Percentiles rank a stretch among this genome's conserved stretches.
These are phyloP conservation scores for Goniozus legneri DNA, from an alignment of 1,140 invertebrate species.

Conservation along the genomic window DNA sequence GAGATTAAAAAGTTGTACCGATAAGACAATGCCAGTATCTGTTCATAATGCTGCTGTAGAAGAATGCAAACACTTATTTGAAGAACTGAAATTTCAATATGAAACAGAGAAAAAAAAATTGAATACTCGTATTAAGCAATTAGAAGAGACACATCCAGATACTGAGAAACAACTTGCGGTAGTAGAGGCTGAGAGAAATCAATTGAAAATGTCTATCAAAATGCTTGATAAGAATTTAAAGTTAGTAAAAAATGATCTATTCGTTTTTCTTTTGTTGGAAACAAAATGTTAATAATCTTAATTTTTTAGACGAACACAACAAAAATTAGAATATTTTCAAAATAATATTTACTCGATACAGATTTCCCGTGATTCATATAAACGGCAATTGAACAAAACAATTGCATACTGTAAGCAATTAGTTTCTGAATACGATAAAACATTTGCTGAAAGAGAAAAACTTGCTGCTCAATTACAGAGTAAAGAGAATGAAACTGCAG, in stretches of 20 bases:
- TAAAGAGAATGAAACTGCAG: conserved; percentile 54
- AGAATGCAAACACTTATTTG: conserved; percentile 62
- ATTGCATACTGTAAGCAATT: conserved; percentile 57
- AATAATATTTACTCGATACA: conserved; percentile 49
- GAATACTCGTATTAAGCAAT: conserved; percentile 37
- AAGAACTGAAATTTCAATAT: conserved; percentile 63
- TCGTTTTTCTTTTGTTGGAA: neutral
- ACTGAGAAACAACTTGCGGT: conserved; percentile 46
- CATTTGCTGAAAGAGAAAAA: conserved; percentile 54
- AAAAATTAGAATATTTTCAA: conserved; percentile 51
- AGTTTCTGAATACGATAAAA: conserved; percentile 56
- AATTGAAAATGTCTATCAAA: conserved; percentile 48
- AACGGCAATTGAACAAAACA: conserved; percentile 57
- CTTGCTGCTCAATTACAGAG: conserved; percentile 49
- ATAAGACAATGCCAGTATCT: conserved; percentile 55
- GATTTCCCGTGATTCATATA: conserved; percentile 55
- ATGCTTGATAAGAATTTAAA: conserved; percentile 52
- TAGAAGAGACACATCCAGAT: conserved; percentile 46
- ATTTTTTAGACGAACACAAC: conserved; percentile 48
- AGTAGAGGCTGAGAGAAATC: conserved; percentile 49
- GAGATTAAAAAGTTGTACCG: conserved; percentile 53
- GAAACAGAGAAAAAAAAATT: conserved; percentile 57
- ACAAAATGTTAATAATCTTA: conserved; percentile 3
- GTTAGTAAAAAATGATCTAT: conserved; percentile 39
- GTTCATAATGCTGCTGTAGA: conserved; percentile 58